phyloP scores from a whole-genome alignment of 2,797 vertebrate species.

The Bucorvus abyssinicus region DNA sequence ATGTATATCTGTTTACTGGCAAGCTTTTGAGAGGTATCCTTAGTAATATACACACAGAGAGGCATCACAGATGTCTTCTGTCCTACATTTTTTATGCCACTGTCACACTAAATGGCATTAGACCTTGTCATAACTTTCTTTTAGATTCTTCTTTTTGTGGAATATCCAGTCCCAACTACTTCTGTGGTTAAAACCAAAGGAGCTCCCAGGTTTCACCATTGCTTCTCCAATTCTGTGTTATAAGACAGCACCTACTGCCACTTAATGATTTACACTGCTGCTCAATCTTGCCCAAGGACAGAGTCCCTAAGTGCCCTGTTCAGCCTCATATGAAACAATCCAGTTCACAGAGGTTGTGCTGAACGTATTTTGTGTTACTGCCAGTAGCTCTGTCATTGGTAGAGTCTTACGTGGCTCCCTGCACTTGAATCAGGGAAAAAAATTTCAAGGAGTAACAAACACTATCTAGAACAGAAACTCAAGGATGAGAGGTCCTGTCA shows the following conservation, averaged over 20 bases:
- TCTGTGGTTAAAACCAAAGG: background rate
- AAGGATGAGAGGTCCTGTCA: background rate
- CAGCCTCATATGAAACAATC: background rate
- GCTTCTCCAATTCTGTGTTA: background rate
- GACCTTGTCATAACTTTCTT: background rate
- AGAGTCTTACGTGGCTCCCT: background rate
- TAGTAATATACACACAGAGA: background rate
- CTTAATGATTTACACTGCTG: background rate
- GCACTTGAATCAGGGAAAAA: background rate
- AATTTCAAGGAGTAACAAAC: background rate
- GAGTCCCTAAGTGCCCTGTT: background rate
- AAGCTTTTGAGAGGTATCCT: background rate
- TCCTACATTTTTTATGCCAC: slow-evolving; percentile 25
- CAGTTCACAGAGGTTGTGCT: background rate
- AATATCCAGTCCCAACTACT: background rate
- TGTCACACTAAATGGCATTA: background rate
- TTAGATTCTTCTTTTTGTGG: background rate
- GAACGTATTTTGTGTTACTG: background rate
- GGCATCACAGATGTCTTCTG: slow-evolving; percentile 12
- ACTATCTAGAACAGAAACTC: background rate
- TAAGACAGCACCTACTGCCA: background rate
- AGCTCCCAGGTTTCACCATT: background rate
- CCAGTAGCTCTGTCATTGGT: background rate
- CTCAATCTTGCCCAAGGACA: background rate
- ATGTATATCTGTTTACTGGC: background rate